Percentiles rank a stretch among this genome's conserved stretches.
phyloP scores from a whole-genome alignment of 2,888 invertebrate genomes.

The Pterostichus madidus region DNA sequence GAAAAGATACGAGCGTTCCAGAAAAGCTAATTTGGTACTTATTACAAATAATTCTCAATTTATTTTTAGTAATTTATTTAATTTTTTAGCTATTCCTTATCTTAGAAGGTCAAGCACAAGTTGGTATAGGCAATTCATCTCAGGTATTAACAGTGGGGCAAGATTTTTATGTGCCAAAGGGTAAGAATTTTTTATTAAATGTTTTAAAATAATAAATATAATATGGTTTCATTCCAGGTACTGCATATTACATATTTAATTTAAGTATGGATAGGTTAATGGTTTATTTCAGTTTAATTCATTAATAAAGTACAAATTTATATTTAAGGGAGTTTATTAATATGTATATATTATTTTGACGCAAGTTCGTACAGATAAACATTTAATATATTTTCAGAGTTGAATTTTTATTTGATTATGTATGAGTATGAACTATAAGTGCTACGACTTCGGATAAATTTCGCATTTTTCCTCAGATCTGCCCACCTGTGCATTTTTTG shows the following conservation, averaged over 20 bases:
- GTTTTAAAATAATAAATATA: no score
- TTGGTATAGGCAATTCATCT: constrained; percentile 42
- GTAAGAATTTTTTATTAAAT: constrained; percentile 5
- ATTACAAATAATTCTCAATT: background rate
- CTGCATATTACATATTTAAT: constrained; percentile 44
- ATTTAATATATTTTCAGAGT: no score
- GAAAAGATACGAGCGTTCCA: constrained; percentile 40
- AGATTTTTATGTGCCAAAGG: constrained; percentile 44
- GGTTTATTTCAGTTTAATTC: constrained; percentile 11
- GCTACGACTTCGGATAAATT: no score
- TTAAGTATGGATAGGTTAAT: constrained; percentile 5
- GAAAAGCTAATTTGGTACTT: constrained; percentile 23
- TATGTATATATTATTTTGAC: no score
- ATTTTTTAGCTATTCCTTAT: constrained; percentile 38
- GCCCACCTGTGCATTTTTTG: no score
- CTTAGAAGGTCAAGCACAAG: constrained; percentile 38
- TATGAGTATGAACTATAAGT: no score
- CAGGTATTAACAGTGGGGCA: constrained; percentile 32
- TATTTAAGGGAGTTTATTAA: no score
- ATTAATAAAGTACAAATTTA: no score
- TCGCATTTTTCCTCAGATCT: no score
- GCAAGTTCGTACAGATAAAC: no score
- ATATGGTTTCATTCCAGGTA: background rate
- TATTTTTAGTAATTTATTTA: constrained; percentile 16
- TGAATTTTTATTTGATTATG: no score